Evolutionary conservation across 2,113 vertebrate genomes (phyloP).

Genomic region (Danionella cerebrum): DNA sequence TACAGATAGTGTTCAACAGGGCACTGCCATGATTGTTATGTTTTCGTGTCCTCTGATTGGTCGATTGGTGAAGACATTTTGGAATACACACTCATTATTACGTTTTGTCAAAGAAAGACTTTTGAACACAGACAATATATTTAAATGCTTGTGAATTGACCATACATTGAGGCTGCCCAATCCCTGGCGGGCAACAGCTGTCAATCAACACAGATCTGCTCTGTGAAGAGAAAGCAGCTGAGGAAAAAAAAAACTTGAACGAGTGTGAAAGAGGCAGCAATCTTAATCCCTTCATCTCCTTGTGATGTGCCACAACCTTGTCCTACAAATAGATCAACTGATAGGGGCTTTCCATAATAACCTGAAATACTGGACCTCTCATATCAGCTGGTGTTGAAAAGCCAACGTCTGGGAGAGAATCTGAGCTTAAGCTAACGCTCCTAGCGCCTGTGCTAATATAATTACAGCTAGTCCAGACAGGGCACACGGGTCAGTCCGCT

Average conservation of each 20-base stretch:
- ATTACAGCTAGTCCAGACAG: conserved; percentile 51
- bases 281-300: conserved; percentile 30
- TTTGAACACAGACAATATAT: no score
- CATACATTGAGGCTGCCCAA: conserved; percentile 35
- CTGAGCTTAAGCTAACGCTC: conserved; percentile 50
- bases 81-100: no score
- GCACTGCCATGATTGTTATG: no score
- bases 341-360: conserved; percentile 33
- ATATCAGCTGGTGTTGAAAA: conserved; percentile 56
- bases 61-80: no score
- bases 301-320: conserved; percentile 46
- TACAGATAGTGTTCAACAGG: no score
- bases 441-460: conserved; percentile 51
- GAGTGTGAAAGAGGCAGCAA: conserved; percentile 1
- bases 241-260: conserved; percentile 17
- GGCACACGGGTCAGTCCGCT: conserved; percentile 42
- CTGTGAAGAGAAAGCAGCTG: conserved; percentile 33
- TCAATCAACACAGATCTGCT: conserved; percentile 42
- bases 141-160: conserved; percentile 14
- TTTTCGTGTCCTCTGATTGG: no score
- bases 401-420: conserved; percentile 45
- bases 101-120: no score
- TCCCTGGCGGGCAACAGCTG: conserved; percentile 25
- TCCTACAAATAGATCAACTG: conserved; percentile 51
- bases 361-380: conserved; percentile 33